Evolutionary conservation across 2,113 vertebrate genomes (phyloP).

Genomic region (Boulengeromyrus knoepffleri): DNA sequence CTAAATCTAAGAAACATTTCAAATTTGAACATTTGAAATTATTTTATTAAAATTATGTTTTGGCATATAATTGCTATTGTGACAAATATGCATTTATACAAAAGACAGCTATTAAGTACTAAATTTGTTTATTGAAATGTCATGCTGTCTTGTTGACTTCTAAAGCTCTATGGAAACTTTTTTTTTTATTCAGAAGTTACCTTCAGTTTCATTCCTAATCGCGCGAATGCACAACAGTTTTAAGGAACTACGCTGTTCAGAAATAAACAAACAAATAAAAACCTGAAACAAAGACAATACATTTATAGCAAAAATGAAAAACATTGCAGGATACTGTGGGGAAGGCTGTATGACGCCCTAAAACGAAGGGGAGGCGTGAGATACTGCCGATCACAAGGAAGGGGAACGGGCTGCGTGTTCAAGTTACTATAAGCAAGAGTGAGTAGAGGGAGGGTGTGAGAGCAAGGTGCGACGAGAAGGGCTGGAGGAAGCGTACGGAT

Average conservation of each 20-base stretch:
- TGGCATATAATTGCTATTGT: background rate
- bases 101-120: background rate
- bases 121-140: background rate
- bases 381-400: background rate
- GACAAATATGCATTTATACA: background rate
- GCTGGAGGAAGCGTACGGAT: background rate
- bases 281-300: background rate
- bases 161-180: background rate
- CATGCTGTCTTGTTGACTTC: background rate
- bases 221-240: background rate
- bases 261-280: background rate
- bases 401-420: constrained; percentile 34
- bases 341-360: background rate
- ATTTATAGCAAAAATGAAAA: background rate
- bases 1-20: background rate
- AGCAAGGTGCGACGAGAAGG: constrained; percentile 7
- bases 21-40: background rate
- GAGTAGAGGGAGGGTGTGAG: constrained; percentile 36
- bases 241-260: background rate
- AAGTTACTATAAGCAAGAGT: constrained; percentile 7
- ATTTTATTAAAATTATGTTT: background rate
- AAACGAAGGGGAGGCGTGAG: background rate
- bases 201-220: background rate
- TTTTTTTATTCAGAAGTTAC: background rate
- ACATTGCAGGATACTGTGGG: background rate